Evolutionary conservation across 2,888 invertebrate species (phyloP).

Genomic region (Lithodes maja): DNA sequence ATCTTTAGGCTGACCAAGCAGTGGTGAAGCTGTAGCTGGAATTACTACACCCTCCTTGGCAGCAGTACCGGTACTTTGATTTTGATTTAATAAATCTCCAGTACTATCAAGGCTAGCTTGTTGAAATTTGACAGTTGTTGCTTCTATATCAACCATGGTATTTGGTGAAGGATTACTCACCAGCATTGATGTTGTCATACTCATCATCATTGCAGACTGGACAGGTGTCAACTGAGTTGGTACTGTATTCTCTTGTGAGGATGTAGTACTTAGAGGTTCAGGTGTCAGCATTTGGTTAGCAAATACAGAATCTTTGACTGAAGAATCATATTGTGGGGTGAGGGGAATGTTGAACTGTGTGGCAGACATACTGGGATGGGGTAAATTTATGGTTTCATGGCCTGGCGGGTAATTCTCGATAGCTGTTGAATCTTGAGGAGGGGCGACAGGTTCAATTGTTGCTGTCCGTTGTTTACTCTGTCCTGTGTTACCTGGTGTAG

Average conservation of each 20-base stretch:
- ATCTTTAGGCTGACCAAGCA: neutral
- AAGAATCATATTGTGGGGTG: conserved; percentile 44
- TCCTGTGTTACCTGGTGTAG: neutral
- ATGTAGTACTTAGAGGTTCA: conserved; percentile 4
- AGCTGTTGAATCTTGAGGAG: conserved; percentile 13
- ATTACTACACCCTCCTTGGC: neutral
- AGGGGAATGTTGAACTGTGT: conserved; percentile 46
- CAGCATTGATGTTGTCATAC: conserved; percentile 62
- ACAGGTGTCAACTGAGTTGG: conserved; percentile 45
- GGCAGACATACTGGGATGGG: neutral
- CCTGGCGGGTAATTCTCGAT: conserved; percentile 4
- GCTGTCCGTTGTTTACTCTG: neutral
- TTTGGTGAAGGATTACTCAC: conserved; percentile 52
- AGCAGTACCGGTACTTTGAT: neutral
- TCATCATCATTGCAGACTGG: conserved; percentile 66
- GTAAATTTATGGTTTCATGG: neutral
- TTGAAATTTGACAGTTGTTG: conserved; percentile 60
- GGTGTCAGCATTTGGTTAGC: conserved; percentile 19
- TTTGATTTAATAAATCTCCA: conserved; percentile 3
- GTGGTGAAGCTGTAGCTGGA: conserved; percentile 2
- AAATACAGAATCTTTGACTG: conserved; percentile 16
- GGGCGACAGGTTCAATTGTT: neutral
- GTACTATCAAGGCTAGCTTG: conserved; percentile 51
- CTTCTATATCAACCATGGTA: conserved; percentile 53
- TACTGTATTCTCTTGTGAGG: neutral